Conservation (phyloP, 2,113 vertebrate genomes). For the Eurypyga helias region DNA sequence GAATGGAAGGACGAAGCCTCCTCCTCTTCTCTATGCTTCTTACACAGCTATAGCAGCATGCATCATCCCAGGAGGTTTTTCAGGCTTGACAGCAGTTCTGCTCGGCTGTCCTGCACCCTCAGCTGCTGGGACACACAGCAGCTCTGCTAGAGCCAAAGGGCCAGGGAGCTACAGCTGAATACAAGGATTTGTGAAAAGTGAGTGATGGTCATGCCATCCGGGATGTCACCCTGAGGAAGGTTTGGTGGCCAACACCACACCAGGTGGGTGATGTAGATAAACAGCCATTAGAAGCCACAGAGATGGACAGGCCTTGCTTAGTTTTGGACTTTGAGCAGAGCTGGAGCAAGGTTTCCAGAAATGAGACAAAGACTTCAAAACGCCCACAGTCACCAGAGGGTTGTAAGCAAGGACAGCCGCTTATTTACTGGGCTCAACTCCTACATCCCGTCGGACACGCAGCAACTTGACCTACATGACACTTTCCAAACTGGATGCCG, state of each 20-base stretch:
- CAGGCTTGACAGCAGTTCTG: neutral
- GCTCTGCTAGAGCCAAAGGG: neutral
- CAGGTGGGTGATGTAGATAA: neutral
- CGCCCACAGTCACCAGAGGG: neutral
- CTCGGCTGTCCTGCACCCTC: neutral
- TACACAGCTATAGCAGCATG: accelerated
- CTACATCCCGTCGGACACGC: neutral
- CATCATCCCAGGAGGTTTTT: neutral
- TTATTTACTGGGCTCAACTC: neutral
- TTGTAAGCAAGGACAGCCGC: neutral
- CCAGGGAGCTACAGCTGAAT: neutral
- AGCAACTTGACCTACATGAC: neutral
- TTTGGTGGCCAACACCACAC: neutral
- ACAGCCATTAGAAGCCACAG: neutral
- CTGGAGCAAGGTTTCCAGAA: neutral
- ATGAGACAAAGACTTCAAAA: neutral
- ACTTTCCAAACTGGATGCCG: neutral
- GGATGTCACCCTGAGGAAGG: neutral
- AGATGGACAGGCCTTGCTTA: neutral
- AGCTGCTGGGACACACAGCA: neutral
- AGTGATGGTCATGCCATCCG: accelerated
- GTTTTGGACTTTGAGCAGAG: neutral
- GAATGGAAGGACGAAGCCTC: neutral
- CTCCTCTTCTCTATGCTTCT: accelerated
- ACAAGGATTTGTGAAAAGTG: neutral